Evolutionary conservation across 2,888 invertebrate species (phyloP), one percentile per base, ranked within the genome.

Genomic region (Norana najaformis): DNA sequence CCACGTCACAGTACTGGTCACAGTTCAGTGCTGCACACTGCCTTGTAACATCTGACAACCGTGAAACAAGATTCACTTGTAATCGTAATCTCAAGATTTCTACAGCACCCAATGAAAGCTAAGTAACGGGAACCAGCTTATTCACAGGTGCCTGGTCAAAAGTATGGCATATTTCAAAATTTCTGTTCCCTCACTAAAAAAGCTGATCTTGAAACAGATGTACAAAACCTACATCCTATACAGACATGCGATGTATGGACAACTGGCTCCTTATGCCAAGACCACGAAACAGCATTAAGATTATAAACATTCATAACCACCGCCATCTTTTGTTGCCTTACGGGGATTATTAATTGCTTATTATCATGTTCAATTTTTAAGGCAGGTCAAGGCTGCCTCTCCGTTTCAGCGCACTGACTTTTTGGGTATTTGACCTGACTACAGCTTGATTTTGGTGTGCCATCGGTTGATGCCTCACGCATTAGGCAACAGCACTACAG

Each of bases 1-100:
- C 89, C 23, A 89, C 89, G 69, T 91, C 91, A 82, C 91, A 91
- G 23, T n/a, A 39, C 41, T 90, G 88, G 89, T 91, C 91, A 82
- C 91, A 91, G 53, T 90, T 88, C 85, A 91, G 89, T 20, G 88
- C n/a, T 13, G 34, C 34, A 83, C 91, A 90, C 85, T 89, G 37
- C 20, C 85, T 85, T 35, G 36, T 30, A 85, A 36, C 16, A 16
- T 35, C 85, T 85, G 34, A 35, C 35, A 36, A 14, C 30, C 30
- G n/a, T 69, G n/a, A 2, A 69, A 69, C 16, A 30, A 69, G 11
- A n/a, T 69, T 69, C n/a, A 30, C n/a, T n/a, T n/a, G n/a, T n/a
- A n/a, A n/a, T n/a, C n/a, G n/a, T n/a, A n/a, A n/a, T n/a, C n/a
- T n/a, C n/a, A n/a, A n/a, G n/a, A n/a, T n/a, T n/a, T n/a, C n/a